phyloP scores from a whole-genome alignment of 2,113 vertebrate species.

The Anas platyrhynchos region DNA sequence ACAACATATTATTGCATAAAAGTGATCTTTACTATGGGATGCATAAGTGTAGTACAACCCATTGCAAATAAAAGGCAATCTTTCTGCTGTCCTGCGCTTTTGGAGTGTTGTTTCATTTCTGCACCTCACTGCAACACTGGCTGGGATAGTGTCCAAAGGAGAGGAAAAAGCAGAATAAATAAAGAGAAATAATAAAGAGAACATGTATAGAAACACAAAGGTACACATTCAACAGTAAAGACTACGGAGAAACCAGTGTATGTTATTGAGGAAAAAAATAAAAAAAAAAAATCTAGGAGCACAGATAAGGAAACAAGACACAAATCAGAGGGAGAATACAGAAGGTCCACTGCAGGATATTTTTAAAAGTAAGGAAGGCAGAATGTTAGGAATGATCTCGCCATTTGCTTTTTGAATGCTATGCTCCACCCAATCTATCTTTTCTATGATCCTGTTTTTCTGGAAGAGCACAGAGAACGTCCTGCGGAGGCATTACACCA shows the following conservation, averaged over 20 bases:
- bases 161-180: neutral
- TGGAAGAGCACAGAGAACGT: neutral
- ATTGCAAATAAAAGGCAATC: neutral
- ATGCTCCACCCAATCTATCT: neutral
- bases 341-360: neutral
- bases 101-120: neutral
- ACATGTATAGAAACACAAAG: accelerated
- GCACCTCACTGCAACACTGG: neutral
- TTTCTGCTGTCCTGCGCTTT: neutral
- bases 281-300: neutral
- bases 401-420: neutral
- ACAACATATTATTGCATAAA: neutral
- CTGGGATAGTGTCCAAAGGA: neutral
- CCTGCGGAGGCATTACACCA: neutral
- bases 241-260: neutral
- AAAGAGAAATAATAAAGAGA: neutral
- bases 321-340: neutral
- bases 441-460: neutral
- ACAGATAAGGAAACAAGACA: neutral
- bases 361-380: neutral
- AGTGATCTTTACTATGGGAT: neutral
- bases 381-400: neutral
- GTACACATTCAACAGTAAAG: neutral
- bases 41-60: neutral
- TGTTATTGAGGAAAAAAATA: neutral